These are phyloP conservation scores for Altica lythri DNA, from an alignment of 2,888 invertebrate genomes.

Conservation along the genomic window DNA sequence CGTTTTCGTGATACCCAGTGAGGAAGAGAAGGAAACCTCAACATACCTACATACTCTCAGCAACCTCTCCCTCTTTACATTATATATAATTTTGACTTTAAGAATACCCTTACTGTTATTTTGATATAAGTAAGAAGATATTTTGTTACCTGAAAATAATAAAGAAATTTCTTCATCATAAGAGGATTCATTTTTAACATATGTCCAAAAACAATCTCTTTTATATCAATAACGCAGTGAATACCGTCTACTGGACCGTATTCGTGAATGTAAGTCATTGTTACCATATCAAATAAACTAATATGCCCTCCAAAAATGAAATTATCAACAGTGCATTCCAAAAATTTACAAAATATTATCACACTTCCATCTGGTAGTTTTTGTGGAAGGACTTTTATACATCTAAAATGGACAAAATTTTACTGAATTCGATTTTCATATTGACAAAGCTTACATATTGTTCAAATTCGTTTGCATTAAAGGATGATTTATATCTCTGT, in stretches of 20 bases:
- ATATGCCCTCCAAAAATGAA: slow-evolving; percentile 62
- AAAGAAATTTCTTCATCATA: slow-evolving; percentile 70
- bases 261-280: slow-evolving; percentile 63
- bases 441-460: slow-evolving; percentile 64
- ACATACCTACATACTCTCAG: no score
- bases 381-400: slow-evolving; percentile 40
- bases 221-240: slow-evolving; percentile 68
- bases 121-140: no score
- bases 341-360: slow-evolving; percentile 46
- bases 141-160: slow-evolving; percentile 66
- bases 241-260: slow-evolving; percentile 64
- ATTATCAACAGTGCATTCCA: slow-evolving; percentile 64
- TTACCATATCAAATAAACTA: slow-evolving; percentile 63
- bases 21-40: no score
- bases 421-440: no score
- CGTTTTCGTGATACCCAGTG: no score
- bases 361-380: slow-evolving; percentile 44
- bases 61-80: no score
- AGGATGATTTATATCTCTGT: slow-evolving; percentile 61
- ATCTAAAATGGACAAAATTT: no score
- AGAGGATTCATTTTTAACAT: slow-evolving; percentile 66
- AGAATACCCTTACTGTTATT: no score
- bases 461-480: slow-evolving; percentile 58
- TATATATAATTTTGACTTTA: no score
- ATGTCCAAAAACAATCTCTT: slow-evolving; percentile 66